Base-by-base conservation (phyloP, 2,797 vertebrate species). In the Harpagifer antarcticus region DNA sequence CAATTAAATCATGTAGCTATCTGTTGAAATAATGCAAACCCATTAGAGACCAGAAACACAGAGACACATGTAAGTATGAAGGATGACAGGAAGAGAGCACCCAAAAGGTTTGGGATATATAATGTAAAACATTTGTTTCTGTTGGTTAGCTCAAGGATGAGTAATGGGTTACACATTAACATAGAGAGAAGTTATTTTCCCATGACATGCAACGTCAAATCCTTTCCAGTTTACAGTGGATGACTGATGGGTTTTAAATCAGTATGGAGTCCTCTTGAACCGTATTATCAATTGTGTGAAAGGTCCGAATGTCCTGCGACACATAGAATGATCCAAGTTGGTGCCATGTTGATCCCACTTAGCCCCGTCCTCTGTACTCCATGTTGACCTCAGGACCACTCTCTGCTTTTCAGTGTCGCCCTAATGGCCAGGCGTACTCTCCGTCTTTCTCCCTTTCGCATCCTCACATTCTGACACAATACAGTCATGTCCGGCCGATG, bases 391-490 rank as follows among this genome's bases (percentile, higher is more conserved):
- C 68, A 27, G 68, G 67, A 79, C 79, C 75, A 49, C 65, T 79
- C 74, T 73, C 47, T 15, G 53, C 81, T 80, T 85, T 85, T 89
- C 75, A 77, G 49, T 62, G 70, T 81, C 19, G 9, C 63, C 74
- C 74, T 50, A 60, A 83, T 63, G 63, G 68, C 82, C 15, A 0
- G 62, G 55, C 61, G 33, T 47, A 17, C 55, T 68, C 71, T 76
- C 44, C 31, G 23, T 74, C 65, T 82, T 66, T 62, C 61, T 84
- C 69, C 60, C 74, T 70, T 67, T 86, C 81, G 77, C 82, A 61
- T 89, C 86, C 74, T 74, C 48, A n/a, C 93, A 93, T 94, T 92
- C 90, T 92, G 61, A 63, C 76, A 79, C 86, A 88, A 86, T 92
- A 89, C 58, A 9, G 88, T 93, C 91, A 94, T 20, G 85, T 91